Evolutionary conservation across 2,797 vertebrate species (phyloP).

Genomic region (Chiroxiphia lanceolata): DNA sequence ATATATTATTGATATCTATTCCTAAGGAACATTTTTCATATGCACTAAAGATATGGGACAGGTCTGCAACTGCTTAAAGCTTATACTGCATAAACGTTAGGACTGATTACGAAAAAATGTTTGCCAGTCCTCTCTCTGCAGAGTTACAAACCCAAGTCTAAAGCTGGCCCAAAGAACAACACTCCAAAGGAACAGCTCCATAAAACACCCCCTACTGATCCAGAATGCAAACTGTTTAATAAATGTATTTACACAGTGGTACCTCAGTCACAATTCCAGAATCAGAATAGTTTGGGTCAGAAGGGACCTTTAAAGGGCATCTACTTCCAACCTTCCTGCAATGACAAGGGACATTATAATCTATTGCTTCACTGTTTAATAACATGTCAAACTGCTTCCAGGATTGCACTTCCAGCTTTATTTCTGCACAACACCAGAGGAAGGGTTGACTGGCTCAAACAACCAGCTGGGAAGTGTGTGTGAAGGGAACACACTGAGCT

Average conservation of each 20-base stretch:
- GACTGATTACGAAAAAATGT: not conserved
- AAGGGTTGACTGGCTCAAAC: not conserved
- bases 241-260: not conserved
- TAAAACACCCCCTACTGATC: not conserved
- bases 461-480: not conserved
- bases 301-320: not conserved
- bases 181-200: not conserved
- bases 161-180: rapidly evolving
- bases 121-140: not conserved
- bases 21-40: not conserved
- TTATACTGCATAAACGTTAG: not conserved
- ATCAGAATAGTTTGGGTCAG: not conserved
- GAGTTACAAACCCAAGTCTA: not conserved
- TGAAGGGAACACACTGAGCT: not conserved
- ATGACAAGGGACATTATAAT: not conserved
- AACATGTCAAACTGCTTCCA: not conserved
- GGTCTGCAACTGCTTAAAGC: not conserved
- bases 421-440: not conserved
- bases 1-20: too few species aligned
- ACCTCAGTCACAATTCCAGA: not conserved
- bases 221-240: not conserved
- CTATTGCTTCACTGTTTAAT: not conserved
- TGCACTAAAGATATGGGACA: not conserved
- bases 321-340: not conserved
- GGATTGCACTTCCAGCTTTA: not conserved